Evolutionary conservation across 30 jellyfish, hydroid and myxozoan genomes (phyloP).

Genomic region (Hydractinia symbiolongicarpus): DNA sequence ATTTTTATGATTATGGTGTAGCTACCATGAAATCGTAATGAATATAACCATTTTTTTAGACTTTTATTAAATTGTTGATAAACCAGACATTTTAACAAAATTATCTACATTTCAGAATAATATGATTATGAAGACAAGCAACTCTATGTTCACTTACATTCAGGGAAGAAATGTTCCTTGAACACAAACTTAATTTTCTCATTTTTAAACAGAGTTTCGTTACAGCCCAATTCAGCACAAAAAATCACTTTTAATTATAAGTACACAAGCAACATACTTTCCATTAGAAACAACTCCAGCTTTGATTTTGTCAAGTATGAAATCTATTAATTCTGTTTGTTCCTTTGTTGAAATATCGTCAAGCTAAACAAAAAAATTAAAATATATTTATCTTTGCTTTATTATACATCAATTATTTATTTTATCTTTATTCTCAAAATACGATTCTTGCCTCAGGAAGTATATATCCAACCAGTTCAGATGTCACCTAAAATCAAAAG

Average conservation of each 20-base stretch:
- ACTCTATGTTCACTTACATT: too few relatives aligned
- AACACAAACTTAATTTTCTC: too few relatives aligned
- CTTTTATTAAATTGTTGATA: too few relatives aligned
- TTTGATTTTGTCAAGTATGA: constrained; percentile 1
- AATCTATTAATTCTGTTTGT: neutral
- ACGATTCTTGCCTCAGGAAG: neutral
- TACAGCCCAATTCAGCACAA: neutral
- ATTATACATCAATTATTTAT: too few relatives aligned
- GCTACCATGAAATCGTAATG: too few relatives aligned
- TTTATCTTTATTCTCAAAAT: neutral
- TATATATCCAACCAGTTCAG: neutral
- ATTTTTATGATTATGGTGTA: too few relatives aligned
- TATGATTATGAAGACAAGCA: too few relatives aligned
- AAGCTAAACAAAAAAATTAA: neutral
- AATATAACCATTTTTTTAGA: too few relatives aligned
- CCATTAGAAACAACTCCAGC: constrained; percentile 15
- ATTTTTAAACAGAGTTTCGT: too few relatives aligned
- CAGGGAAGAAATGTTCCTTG: too few relatives aligned
- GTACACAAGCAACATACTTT: neutral
- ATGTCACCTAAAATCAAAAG: neutral
- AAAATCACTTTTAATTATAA: neutral
- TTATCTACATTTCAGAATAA: too few relatives aligned
- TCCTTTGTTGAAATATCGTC: neutral
- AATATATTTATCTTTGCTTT: neutral
- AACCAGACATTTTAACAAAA: too few relatives aligned